Percentiles rank a stretch among this genome's conserved stretches.
These are phyloP conservation scores for Himantopus leucocephalus DNA, from an alignment of 2,113 vertebrate species.

Conservation along the genomic window DNA sequence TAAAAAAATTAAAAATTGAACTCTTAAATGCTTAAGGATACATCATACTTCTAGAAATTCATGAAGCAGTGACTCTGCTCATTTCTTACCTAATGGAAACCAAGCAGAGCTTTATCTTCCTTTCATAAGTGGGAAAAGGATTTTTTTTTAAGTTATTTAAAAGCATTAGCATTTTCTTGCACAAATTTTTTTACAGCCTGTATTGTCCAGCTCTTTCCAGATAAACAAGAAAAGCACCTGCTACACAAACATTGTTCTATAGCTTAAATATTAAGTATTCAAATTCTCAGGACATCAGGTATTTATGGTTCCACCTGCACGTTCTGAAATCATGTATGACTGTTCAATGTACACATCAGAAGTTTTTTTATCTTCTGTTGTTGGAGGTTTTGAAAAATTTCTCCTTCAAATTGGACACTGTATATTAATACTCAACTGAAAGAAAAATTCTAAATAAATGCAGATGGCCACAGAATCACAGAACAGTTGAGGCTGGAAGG, in stretches of 20 bases:
- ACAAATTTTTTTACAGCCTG: neutral
- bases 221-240: neutral
- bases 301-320: neutral
- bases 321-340: neutral
- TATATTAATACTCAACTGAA: neutral
- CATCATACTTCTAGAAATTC: neutral
- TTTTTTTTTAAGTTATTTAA: neutral
- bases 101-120: neutral
- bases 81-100: neutral
- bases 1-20: neutral
- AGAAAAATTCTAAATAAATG: neutral
- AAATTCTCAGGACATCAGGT: neutral
- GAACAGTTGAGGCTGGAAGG: neutral
- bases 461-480: neutral
- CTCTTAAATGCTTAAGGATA: neutral
- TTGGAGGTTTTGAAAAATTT: neutral
- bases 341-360: neutral
- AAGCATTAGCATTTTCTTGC: neutral
- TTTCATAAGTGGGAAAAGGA: neutral
- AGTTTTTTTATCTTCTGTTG: neutral
- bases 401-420: neutral
- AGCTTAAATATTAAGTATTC: neutral
- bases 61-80: neutral
- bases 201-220: neutral
- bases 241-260: neutral